phyloP scores from a whole-genome alignment of 1,140 invertebrate species.

The Drosophila yakuba region DNA sequence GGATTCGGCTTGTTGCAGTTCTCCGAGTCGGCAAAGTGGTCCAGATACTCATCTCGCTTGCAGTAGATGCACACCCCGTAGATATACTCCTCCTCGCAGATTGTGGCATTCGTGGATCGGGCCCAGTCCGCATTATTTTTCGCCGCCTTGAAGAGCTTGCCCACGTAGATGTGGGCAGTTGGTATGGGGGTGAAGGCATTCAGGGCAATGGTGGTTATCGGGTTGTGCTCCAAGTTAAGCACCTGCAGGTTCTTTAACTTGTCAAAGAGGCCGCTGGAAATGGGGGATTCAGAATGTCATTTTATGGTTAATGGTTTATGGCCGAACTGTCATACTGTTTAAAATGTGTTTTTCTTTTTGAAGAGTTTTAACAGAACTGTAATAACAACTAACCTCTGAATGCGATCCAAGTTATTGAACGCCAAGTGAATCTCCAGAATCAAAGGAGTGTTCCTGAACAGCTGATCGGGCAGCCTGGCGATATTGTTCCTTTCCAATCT shows the following conservation, averaged over 20 bases:
- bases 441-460: conserved; percentile 55
- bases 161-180: conserved; percentile 66
- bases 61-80: conserved; percentile 71
- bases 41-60: conserved; percentile 63
- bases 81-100: conserved; percentile 69
- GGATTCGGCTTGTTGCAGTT: conserved; percentile 64
- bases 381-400: conserved; percentile 49
- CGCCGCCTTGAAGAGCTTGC: conserved; percentile 37
- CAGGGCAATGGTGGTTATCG: conserved; percentile 67
- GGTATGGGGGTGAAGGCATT: conserved; percentile 54
- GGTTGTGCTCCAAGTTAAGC: conserved; percentile 69
- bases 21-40: conserved; percentile 67
- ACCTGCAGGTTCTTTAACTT: conserved; percentile 61
- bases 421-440: conserved; percentile 65
- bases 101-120: conserved; percentile 59
- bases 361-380: no score
- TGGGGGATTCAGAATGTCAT: no score
- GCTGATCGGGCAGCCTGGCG: conserved; percentile 59
- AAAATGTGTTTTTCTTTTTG: no score
- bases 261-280: conserved; percentile 60
- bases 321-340: no score
- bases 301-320: neutral
- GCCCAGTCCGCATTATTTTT: conserved; percentile 54
- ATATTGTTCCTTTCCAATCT: conserved; percentile 63
- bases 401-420: conserved; percentile 66